Evolutionary conservation across 35 echinoderm and acorn worm species (phyloP), one percentile per base, ranked within the genome.

Genomic region (Nesometra sesokonis): DNA sequence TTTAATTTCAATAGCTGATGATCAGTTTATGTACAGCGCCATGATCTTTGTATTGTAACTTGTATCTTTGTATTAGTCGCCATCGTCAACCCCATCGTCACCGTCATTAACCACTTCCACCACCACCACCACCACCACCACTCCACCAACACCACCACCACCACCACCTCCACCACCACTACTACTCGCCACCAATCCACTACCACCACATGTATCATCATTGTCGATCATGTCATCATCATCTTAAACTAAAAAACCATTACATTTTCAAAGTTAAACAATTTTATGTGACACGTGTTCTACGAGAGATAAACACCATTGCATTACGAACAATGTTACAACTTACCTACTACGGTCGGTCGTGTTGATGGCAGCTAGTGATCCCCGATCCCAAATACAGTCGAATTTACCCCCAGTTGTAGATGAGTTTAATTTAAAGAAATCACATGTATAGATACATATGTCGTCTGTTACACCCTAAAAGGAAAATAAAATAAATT

Each of bases 321-420:
- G 82, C 9, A 84, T 17, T 19, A 47, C 37, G 8, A 84, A 31
- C 1, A 76, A 31, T 34, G 3, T 36, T 33, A 17, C 3, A 11
- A 79, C 35, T 32, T 88, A 99, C 96, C 90, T 94, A 32, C 37
- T 5, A 47, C 93, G 88, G 57, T 99, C 96, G 0, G 52, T 29
- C 9, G 90, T 85, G 78, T 99, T 94, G 33, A 99, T 94, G 31
- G 96, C 96, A 13, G 93, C 96, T 27, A 92, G 80, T 7, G 96
- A 89, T 77, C 96, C 96, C 31, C 96, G 77, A 32, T 99, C 96
- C 96, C 96, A 99, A 34, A 94, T 86, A 38, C 96, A 99, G 76
- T 99, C 96, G 80, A 92, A 91, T 82, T 88, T 84, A 39, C 81
- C 81, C 27, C 34, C 81, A 19, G 86, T 83, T 84, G 90, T 67